Evolutionary conservation across 2,888 invertebrate species (phyloP), one percentile per base, ranked within the genome.

Genomic region (Standfussiana lucernea): DNA sequence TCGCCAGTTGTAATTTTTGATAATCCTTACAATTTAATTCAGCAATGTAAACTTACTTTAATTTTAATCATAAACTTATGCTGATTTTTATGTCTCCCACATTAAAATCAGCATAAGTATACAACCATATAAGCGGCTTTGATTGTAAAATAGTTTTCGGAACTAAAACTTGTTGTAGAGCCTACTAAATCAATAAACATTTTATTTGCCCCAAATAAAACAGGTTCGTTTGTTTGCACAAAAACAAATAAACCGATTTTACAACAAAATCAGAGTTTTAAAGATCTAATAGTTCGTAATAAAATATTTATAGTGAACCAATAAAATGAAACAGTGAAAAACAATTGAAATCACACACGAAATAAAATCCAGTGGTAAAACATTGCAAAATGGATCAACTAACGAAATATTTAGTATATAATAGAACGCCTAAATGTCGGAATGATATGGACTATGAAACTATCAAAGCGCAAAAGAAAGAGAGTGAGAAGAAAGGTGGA

Each of bases 321-420:
- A 56, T 50, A 70, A 79, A 79, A 79, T 28, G 28, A 37, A 61
- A 1, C 28, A 45, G 83, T 83, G 77, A 56, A 66, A 66, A 45
- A 66, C 21, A 66, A 61, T 81, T 56, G 10, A 7, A 45, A 21
- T 61, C 7, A 50, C 15, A 66, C 24, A 40, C 37, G 65, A 71
- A 28, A 71, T 40, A 53, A 73, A 73, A 69, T 10, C 4, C 53
- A 68, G 68, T 73, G 72, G 7, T 37, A 40, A 77, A 83, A 79
- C 79, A 73, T 1, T 15, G 2, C 18, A 84, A 83, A 84, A 95
- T 96, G 95, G 96, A 96, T 86, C 95, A 93, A 61, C 86, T 96
- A 73, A 95, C 95, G 68, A 95, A 94, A 70, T 96, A 90, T 78
- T 81, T 96, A 78, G 93, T 96, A 61, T 96, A 96, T 80, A 96